phyloP scores from a whole-genome alignment of 1,140 invertebrate genomes.

The Brevipalpus yothersi region DNA sequence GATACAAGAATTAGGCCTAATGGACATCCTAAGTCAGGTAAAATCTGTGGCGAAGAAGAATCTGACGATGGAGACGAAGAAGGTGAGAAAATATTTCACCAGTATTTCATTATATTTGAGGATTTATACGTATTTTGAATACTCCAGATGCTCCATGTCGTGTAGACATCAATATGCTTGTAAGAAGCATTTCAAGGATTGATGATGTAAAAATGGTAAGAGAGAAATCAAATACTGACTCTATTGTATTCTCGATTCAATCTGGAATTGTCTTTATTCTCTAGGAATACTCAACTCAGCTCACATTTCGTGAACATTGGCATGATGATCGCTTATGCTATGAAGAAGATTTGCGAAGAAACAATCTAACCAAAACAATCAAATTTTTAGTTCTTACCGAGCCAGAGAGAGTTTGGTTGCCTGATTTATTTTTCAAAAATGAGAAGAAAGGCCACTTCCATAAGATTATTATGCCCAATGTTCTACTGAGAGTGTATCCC shows the following conservation, averaged over 20 bases:
- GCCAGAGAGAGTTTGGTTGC: constrained; percentile 5
- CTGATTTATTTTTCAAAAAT: constrained; percentile 10
- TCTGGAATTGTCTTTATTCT: background rate
- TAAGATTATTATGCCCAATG: constrained; percentile 5
- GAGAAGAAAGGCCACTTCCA: constrained; percentile 7
- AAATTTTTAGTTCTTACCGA: constrained; percentile 1
- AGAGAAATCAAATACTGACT: background rate
- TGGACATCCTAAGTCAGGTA: constrained; percentile 29
- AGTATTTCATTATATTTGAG: background rate
- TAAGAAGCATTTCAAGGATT: constrained; percentile 24
- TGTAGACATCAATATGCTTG: constrained; percentile 23
- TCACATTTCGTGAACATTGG: constrained; percentile 9
- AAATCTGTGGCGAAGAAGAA: background rate
- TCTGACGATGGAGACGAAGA: background rate
- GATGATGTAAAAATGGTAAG: constrained; percentile 23
- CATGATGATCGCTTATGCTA: constrained; percentile 1
- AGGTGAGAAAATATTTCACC: background rate
- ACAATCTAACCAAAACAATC: background rate
- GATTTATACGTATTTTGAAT: background rate
- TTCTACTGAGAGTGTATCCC: constrained; percentile 3
- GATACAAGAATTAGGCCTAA: constrained; percentile 71
- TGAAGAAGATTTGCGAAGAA: background rate
- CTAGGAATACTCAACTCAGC: constrained; percentile 4
- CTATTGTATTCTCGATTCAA: background rate
- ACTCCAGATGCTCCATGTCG: constrained; percentile 20